phyloP scores from a whole-genome alignment of 2,888 invertebrate genomes.

The Idaea aversata region DNA sequence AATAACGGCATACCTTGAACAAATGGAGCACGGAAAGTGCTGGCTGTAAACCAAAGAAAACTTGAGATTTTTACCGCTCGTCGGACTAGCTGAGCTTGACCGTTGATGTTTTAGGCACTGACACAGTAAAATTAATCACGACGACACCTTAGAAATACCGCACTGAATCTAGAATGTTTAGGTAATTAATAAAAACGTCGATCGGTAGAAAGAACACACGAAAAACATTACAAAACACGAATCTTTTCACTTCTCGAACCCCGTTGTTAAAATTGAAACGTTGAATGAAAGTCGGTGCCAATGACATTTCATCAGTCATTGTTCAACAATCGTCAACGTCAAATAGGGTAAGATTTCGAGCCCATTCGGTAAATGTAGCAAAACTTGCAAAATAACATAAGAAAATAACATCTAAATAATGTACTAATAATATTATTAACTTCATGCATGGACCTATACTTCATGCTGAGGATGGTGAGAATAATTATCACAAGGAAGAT shows the following conservation, averaged over 20 bases:
- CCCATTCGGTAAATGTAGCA: no score
- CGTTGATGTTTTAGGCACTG: constrained; percentile 63
- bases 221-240: constrained; percentile 17
- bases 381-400: no score
- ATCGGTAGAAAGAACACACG: not conserved
- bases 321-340: not conserved
- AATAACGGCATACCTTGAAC: constrained; percentile 73
- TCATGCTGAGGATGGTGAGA: no score
- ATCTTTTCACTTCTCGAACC: constrained; percentile 16
- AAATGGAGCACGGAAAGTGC: constrained; percentile 74
- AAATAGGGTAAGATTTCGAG: not conserved
- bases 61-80: constrained; percentile 76
- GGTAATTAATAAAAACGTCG: not conserved
- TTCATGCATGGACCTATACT: no score
- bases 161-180: not conserved
- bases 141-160: constrained; percentile 22
- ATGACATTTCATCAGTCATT: not conserved
- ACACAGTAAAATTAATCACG: constrained; percentile 39
- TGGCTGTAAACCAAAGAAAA: constrained; percentile 64
- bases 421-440: no score
- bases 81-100: constrained; percentile 77
- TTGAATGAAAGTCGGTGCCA: not conserved
- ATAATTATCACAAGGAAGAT: no score
- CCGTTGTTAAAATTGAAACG: constrained; percentile 2
- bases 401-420: no score